phyloP scores from a whole-genome alignment of 1,140 invertebrate genomes.

The Chrysoperla carnea region DNA sequence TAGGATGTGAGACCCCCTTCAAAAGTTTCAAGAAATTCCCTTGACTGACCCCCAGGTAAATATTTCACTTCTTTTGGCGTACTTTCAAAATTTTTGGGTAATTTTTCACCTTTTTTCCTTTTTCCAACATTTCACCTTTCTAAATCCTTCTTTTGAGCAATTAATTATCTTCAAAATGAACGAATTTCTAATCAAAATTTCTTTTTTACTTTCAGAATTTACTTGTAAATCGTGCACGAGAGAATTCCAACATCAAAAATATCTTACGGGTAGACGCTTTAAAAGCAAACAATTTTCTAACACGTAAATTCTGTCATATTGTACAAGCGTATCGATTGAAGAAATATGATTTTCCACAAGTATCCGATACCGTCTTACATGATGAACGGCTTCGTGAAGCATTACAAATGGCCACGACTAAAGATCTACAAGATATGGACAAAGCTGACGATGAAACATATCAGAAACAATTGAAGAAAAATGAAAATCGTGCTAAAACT shows the following conservation, averaged over 20 bases:
- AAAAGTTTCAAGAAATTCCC: too few relatives aligned
- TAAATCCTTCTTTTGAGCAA: too few relatives aligned
- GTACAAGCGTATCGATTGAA: conserved; percentile 35
- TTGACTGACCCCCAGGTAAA: too few relatives aligned
- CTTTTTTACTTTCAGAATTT: conserved; percentile 33
- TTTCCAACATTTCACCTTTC: too few relatives aligned
- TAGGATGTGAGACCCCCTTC: too few relatives aligned
- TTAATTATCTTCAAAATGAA: too few relatives aligned
- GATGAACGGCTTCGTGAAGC: conserved; percentile 51
- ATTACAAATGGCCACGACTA: conserved; percentile 37
- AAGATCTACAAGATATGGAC: conserved; percentile 18
- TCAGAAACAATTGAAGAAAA: conserved; percentile 28
- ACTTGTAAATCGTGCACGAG: conserved; percentile 30
- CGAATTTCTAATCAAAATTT: too few relatives aligned
- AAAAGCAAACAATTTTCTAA: conserved; percentile 30
- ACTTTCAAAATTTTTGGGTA: too few relatives aligned
- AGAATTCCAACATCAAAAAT: conserved; percentile 35
- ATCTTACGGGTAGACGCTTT: conserved; percentile 39
- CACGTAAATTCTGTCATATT: conserved; percentile 38
- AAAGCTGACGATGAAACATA: conserved; percentile 27
- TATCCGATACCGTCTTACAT: conserved; percentile 42
- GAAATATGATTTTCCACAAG: conserved; percentile 39
- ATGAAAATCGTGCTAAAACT: conserved; percentile 39
- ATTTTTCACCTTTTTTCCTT: too few relatives aligned
- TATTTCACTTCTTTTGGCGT: too few relatives aligned